Percentiles rank a stretch among this genome's conserved stretches.
These are phyloP conservation scores for Ridgeia piscesae DNA, from an alignment of 1,140 invertebrate genomes.

Conservation along the genomic window DNA sequence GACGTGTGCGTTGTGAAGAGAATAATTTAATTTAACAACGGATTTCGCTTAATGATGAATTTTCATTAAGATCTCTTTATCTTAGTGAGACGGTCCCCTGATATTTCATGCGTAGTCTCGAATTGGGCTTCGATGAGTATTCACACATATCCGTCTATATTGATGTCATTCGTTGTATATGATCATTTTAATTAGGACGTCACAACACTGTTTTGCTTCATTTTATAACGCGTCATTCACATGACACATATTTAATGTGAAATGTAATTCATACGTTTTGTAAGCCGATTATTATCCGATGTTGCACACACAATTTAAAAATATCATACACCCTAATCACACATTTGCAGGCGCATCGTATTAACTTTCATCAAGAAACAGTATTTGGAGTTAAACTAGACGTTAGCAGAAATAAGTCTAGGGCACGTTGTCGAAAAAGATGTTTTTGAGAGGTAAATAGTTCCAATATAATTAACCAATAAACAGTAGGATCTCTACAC, in stretches of 20 bases:
- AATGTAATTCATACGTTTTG: neutral
- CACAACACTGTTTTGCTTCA: neutral
- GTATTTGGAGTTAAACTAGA: too few species aligned
- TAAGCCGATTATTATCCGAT: neutral
- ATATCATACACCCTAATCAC: too few species aligned
- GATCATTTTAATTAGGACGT: neutral
- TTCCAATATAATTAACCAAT: too few species aligned
- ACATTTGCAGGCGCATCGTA: neutral
- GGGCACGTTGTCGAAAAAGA: too few species aligned
- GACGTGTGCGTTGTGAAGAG: too few species aligned
- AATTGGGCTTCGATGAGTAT: neutral
- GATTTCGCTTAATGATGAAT: too few species aligned
- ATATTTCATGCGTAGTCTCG: neutral
- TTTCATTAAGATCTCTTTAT: too few species aligned
- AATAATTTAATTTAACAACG: too few species aligned
- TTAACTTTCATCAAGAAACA: neutral
- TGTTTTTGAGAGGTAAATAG: too few species aligned
- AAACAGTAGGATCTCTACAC: too few species aligned
- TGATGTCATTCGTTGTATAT: neutral
- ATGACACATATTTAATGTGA: neutral
- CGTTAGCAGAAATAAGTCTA: too few species aligned
- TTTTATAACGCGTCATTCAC: neutral
- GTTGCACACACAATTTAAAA: neutral
- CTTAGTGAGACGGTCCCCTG: too few species aligned
- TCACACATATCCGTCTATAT: neutral